Percentiles rank a stretch among this genome's conserved stretches.
These are phyloP conservation scores for Pantherophis alleghaniensis DNA, from an alignment of 2,797 vertebrate species.

Conservation along the genomic window DNA sequence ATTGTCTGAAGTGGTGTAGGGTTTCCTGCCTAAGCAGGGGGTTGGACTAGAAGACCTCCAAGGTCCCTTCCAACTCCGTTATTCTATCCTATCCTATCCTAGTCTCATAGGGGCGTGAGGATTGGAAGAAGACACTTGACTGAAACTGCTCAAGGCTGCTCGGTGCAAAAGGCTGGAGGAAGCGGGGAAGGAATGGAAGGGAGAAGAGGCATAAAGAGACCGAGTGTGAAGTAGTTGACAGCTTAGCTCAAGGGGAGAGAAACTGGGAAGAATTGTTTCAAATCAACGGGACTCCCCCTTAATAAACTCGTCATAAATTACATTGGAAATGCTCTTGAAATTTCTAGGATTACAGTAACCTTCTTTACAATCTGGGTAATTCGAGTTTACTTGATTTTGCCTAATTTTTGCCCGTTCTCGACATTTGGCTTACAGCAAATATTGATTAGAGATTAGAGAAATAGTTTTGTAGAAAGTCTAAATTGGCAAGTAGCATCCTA, in stretches of 20 bases:
- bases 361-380: not conserved
- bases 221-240: too few relatives aligned
- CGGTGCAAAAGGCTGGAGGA: not conserved
- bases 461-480: not conserved
- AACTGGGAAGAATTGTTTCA: not conserved
- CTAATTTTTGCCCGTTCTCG: not conserved
- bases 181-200: not conserved
- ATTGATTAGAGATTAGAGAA: not conserved
- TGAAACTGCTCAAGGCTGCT: not conserved
- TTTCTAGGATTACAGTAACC: not conserved
- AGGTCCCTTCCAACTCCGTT: too few relatives aligned
- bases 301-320: not conserved
- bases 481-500: not conserved
- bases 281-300: not conserved
- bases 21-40: too few relatives aligned
- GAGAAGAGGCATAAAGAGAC: not conserved
- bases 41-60: too few relatives aligned
- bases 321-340: not conserved
- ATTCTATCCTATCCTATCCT: too few relatives aligned
- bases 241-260: not conserved
- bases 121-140: not conserved
- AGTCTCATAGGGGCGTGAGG: not conserved
- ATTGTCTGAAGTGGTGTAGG: too few relatives aligned
- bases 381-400: not conserved
- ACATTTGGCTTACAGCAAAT: not conserved